These are phyloP conservation scores for Latrodectus hesperus DNA, from an alignment of 2,888 invertebrate species.

Conservation along the genomic window DNA sequence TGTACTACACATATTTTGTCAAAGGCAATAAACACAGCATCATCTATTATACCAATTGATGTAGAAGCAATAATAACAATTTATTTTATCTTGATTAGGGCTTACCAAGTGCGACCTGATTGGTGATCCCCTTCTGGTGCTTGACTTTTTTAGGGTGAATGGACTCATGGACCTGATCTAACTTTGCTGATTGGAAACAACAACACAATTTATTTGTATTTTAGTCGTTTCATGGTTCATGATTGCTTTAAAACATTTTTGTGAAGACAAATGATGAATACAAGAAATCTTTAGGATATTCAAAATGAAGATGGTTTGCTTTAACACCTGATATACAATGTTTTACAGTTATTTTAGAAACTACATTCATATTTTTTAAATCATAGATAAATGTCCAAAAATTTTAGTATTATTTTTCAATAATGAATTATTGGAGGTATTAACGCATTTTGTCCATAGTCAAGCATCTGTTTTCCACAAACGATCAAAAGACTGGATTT, in stretches of 20 bases:
- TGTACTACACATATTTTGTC: constrained; percentile 31
- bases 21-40: constrained; percentile 25
- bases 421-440: constrained; percentile 13
- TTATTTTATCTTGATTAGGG: not conserved
- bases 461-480: constrained; percentile 24
- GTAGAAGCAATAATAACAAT: constrained; percentile 22
- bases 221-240: not conserved
- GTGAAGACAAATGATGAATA: constrained; percentile 25
- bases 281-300: not conserved
- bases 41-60: not conserved
- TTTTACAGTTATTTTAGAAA: too few species aligned
- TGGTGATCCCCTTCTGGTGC: too few species aligned
- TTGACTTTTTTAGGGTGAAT: too few species aligned
- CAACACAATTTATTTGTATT: constrained; percentile 17
- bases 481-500: not conserved
- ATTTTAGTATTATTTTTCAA: too few species aligned
- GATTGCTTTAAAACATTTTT: constrained; percentile 9
- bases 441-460: constrained; percentile 28
- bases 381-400: too few species aligned
- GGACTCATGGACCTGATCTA: too few species aligned
- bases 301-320: constrained; percentile 3
- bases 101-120: too few species aligned
- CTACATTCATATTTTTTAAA: too few species aligned
- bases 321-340: too few species aligned
- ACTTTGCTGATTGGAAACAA: too few species aligned